Base-by-base conservation (phyloP, 2,888 invertebrate genomes). In the Thymelicus lineola region DNA sequence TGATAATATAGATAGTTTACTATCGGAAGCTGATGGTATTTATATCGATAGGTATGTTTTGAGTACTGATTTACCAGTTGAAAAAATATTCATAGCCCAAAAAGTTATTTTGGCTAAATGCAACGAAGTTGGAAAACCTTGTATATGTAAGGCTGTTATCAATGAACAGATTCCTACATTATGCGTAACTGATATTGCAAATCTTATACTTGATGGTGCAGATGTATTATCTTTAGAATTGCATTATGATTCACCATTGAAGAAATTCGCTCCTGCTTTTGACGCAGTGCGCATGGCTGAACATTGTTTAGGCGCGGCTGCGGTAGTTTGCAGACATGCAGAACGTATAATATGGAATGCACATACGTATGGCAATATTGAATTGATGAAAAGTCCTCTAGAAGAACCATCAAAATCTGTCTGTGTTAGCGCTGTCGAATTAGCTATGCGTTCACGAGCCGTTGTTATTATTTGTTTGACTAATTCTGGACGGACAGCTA, bases 21-120 rank as follows among this genome's bases (percentile, higher is more conserved):
- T 98, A 72, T 80, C 85, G 7, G 96, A 95, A 73, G 95, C 97
- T 9, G 98, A 98, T 88, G 98, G 98, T 60, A 95, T 98, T 68
- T 98, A 97, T 95, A 95, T 98, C 0, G 98, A 98, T 67, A 95
- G 98, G 74, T 97, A 97, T 78, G 96, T 97, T 83, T 92, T 98
- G 73, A 96, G 97, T 74, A 97, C 97, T 76, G 97, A 98, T 89
- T 96, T 98, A 73, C 97, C 98, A 0, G 95, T 98, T 28, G 98
- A 98, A 88, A 97, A 97, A 89, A 96, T 97, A 72, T 98, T 98
- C 89, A 93, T 98, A 46, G 97, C 97, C 0, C 97, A 98, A 85
- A 98, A 98, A 90, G 95, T 96, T 82, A 96, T 98, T 91, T 95
- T 98, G 81, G 96, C 97, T 2, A 96, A 97, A 86, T 98, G 98